A percentile compares a stretch with the other conserved stretches of the same genome.
phyloP scores from a whole-genome alignment of 2,888 invertebrate genomes.

The Pyrocoelia pectoralis region DNA sequence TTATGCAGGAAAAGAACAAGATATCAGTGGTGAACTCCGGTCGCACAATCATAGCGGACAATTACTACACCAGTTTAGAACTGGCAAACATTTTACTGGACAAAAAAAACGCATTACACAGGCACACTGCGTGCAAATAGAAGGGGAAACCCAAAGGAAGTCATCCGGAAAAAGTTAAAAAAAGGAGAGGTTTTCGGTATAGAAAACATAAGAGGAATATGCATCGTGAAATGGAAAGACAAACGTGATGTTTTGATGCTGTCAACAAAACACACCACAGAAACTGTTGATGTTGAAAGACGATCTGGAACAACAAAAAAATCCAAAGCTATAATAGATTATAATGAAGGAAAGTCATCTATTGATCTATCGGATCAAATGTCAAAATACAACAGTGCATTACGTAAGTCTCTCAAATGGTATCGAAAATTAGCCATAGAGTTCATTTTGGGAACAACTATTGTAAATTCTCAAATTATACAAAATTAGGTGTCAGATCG shows the following conservation, averaged over 20 bases:
- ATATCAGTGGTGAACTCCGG: no score
- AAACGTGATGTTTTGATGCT: constrained; percentile 29
- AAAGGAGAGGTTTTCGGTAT: constrained; percentile 40
- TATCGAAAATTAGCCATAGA: constrained; percentile 43
- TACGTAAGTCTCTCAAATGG: constrained; percentile 38
- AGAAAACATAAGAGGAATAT: constrained; percentile 40
- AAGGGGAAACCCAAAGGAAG: constrained; percentile 9
- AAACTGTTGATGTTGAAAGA: constrained; percentile 12
- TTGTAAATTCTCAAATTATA: constrained; percentile 5
- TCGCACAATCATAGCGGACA: background rate
- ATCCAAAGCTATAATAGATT: constrained; percentile 36
- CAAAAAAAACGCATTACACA: background rate
- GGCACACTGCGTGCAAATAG: background rate
- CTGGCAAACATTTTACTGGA: constrained; percentile 20
- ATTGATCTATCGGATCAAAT: constrained; percentile 41
- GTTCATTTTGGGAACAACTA: constrained; percentile 33
- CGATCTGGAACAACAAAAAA: constrained; percentile 20
- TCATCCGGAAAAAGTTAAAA: constrained; percentile 36
- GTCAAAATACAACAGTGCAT: constrained; percentile 28
- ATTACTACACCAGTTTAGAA: constrained; percentile 36
- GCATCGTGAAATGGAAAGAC: constrained; percentile 44
- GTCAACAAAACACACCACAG: constrained; percentile 4
- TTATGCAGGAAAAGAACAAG: constrained; percentile 4
- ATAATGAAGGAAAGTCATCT: constrained; percentile 38
- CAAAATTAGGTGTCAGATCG: background rate